These are phyloP conservation scores for Mnemiopsis leidyi DNA, from an alignment of 37 sponge, comb jelly and placozoan genomes.

Conservation along the genomic window DNA sequence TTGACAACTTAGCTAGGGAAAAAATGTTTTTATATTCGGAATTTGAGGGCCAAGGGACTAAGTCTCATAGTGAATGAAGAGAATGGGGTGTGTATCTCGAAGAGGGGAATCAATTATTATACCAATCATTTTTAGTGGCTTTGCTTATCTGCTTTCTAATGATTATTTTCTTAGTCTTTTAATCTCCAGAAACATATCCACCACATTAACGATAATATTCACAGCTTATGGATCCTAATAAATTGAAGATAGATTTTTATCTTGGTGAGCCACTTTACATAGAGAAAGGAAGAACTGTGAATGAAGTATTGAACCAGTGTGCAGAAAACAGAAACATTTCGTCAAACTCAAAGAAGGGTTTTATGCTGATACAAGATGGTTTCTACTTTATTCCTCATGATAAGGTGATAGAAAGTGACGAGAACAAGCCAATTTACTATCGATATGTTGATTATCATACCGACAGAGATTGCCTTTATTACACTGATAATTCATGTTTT, in stretches of 20 bases:
- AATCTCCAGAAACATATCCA: no score
- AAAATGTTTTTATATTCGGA: no score
- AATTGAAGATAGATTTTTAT: slow-evolving; percentile 13
- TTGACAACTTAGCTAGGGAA: no score
- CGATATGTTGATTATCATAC: slow-evolving; percentile 64
- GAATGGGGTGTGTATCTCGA: no score
- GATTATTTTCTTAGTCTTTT: no score
- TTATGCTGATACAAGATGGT: slow-evolving; percentile 23
- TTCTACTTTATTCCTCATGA: slow-evolving; percentile 26
- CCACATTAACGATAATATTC: no score
- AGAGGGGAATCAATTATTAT: no score
- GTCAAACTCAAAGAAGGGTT: background rate
- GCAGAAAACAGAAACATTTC: slow-evolving; percentile 39
- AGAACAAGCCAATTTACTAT: slow-evolving; percentile 39
- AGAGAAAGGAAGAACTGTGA: background rate
- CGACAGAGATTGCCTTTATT: slow-evolving; percentile 53
- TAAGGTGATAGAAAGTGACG: background rate
- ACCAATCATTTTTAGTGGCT: no score
- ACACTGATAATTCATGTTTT: slow-evolving; percentile 50
- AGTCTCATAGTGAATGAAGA: no score
- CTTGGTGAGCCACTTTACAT: slow-evolving; percentile 23
- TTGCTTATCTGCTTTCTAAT: no score
- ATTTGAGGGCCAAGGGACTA: no score
- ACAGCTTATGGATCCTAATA: slow-evolving; percentile 7
- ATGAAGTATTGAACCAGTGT: slow-evolving; percentile 3